These are phyloP conservation scores for Eurypyga helias DNA, from an alignment of 2,113 vertebrate genomes.

Conservation along the genomic window DNA sequence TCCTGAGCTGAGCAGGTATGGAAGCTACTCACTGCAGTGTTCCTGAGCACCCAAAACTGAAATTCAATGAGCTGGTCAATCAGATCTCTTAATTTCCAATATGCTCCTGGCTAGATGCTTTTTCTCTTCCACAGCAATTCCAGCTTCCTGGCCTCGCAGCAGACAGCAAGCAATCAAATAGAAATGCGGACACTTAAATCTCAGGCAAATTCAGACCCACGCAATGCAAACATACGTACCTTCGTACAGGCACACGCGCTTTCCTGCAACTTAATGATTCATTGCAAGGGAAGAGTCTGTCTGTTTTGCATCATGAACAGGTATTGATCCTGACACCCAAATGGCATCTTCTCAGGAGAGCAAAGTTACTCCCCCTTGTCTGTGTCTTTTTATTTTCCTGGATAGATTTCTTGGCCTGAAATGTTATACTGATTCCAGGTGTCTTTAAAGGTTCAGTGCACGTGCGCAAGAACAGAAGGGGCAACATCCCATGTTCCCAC, in stretches of 20 bases:
- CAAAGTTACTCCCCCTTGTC: not conserved
- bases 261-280: not conserved
- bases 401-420: not conserved
- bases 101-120: not conserved
- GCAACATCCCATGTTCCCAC: not conserved
- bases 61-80: not conserved
- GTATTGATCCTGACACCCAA: not conserved
- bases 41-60: not conserved
- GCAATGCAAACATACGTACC: not conserved
- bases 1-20: not conserved
- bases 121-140: not conserved
- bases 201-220: not conserved
- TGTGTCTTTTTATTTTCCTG: not conserved
- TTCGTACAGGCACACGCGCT: fast-evolving
- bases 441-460: not conserved
- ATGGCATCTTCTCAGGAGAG: not conserved
- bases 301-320: not conserved
- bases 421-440: not conserved
- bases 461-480: not conserved
- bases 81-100: not conserved
- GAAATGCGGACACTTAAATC: not conserved
- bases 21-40: not conserved
- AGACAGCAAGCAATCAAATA: not conserved
- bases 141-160: not conserved
- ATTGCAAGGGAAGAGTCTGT: not conserved